Evolutionary conservation across 2,113 vertebrate genomes (phyloP).

Genomic region (Neomonachus schauinslandi): DNA sequence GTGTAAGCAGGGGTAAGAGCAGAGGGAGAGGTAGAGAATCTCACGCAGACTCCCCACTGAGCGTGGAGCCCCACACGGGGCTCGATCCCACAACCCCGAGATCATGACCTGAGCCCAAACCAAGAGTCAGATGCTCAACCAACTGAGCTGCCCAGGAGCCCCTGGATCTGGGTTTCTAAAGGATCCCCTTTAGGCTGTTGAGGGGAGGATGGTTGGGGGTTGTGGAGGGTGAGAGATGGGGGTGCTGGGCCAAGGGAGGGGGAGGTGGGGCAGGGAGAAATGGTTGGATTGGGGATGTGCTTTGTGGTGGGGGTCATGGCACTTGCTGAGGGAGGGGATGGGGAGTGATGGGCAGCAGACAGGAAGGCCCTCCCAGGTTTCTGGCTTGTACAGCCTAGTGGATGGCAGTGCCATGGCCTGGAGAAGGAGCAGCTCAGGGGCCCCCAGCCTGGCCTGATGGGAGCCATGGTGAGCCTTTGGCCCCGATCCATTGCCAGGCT

Average conservation of each 20-base stretch:
- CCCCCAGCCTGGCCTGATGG: not conserved
- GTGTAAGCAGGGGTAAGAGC: not conserved
- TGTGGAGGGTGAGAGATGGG: not conserved
- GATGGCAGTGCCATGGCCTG: fast-evolving
- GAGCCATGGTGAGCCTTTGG: not conserved
- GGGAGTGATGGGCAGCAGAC: not conserved
- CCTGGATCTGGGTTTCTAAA: not conserved
- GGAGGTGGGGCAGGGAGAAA: not conserved
- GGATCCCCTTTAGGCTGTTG: not conserved
- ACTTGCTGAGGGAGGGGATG: no score
- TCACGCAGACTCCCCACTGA: not conserved
- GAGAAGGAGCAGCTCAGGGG: not conserved
- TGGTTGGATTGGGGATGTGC: not conserved
- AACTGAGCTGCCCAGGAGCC: not conserved
- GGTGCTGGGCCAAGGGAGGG: not conserved
- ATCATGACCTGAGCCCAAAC: not conserved
- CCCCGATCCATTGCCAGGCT: not conserved
- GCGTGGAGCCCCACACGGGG: not conserved
- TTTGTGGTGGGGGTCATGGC: not conserved
- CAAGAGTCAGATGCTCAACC: not conserved
- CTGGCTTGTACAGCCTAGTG: not conserved
- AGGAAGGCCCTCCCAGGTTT: not conserved
- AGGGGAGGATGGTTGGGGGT: not conserved
- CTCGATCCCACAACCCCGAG: not conserved
- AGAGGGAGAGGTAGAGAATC: not conserved